phyloP scores from a whole-genome alignment of 2,888 invertebrate genomes.

The Sphaerophoria taeniata region DNA sequence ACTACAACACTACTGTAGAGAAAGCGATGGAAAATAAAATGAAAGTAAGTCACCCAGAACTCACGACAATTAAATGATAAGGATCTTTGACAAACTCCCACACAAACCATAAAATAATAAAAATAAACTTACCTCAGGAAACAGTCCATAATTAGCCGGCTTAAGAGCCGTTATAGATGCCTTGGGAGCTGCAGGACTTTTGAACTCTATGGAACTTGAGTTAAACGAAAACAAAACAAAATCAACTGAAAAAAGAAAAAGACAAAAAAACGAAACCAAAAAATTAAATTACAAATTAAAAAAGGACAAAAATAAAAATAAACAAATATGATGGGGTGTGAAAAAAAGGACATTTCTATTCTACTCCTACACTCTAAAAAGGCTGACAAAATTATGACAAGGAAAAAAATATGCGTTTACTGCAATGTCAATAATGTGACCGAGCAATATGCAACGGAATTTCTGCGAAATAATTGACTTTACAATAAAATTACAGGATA shows the following conservation, averaged over 20 bases:
- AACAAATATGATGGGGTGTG: constrained; percentile 29
- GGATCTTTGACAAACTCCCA: constrained; percentile 23
- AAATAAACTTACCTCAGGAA: constrained; percentile 58
- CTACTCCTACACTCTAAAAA: constrained; percentile 49
- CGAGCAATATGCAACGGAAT: constrained; percentile 56
- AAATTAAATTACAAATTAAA: constrained; percentile 10
- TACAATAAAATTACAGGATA: not conserved
- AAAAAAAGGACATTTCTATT: constrained; percentile 47
- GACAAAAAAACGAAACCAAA: constrained; percentile 18
- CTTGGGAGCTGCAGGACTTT: constrained; percentile 40
- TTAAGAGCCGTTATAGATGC: constrained; percentile 50
- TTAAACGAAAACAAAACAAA: constrained; percentile 46
- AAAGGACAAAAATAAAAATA: not conserved
- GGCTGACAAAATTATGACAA: constrained; percentile 3
- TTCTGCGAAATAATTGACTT: constrained; percentile 30
- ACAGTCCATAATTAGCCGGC: constrained; percentile 70
- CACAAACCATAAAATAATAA: constrained; percentile 17
- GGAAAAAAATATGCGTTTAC: constrained; percentile 14
- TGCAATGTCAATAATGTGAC: constrained; percentile 23
- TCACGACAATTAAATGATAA: constrained; percentile 57
- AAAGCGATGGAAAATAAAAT: too few relatives aligned
- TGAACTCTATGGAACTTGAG: constrained; percentile 38
- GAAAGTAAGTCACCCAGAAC: constrained; percentile 52
- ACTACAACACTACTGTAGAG: constrained; percentile 6
- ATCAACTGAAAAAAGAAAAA: constrained; percentile 43